Percentiles rank a stretch among this genome's conserved stretches.
Evolutionary conservation across 2,113 vertebrate genomes (phyloP).

Genomic region (Poecilia latipinna): DNA sequence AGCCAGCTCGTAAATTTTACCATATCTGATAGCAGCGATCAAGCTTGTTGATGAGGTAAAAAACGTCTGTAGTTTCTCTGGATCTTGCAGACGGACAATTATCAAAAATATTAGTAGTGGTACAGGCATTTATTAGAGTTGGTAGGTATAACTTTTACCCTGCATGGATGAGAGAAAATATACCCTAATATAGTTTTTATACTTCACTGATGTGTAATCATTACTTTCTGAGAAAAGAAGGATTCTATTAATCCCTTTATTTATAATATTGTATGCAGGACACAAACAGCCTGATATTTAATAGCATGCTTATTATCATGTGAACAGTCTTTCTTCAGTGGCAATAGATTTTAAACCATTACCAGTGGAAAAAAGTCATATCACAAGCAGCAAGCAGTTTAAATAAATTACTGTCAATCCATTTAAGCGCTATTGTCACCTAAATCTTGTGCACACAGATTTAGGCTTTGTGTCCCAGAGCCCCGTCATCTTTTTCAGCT

Average conservation of each 20-base stretch:
- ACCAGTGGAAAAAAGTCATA: not conserved
- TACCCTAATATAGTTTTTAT: too few relatives aligned
- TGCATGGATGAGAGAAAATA: too few relatives aligned
- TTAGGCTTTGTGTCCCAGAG: slow-evolving; percentile 33
- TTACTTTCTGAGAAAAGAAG: not conserved
- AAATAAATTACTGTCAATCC: slow-evolving; percentile 15
- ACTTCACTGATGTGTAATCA: not conserved
- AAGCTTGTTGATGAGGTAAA: too few relatives aligned
- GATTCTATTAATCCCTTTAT: not conserved
- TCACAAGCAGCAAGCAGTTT: slow-evolving; percentile 10
- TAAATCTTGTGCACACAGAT: slow-evolving; percentile 41
- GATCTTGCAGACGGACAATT: too few relatives aligned
- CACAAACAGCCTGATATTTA: slow-evolving; percentile 4
- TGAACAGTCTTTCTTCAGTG: not conserved
- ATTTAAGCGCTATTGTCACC: slow-evolving; percentile 23
- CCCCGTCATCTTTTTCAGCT: slow-evolving; percentile 22
- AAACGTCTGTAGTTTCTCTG: too few relatives aligned
- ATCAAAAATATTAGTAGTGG: too few relatives aligned
- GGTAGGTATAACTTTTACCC: too few relatives aligned
- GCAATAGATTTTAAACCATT: slow-evolving; percentile 1
- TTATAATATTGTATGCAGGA: not conserved
- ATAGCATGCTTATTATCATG: slow-evolving; percentile 1
- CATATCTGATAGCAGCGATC: too few relatives aligned
- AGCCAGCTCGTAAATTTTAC: too few relatives aligned
- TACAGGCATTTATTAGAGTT: too few relatives aligned